phyloP scores from a whole-genome alignment of 2,113 vertebrate species.

The Mobula hypostoma region DNA sequence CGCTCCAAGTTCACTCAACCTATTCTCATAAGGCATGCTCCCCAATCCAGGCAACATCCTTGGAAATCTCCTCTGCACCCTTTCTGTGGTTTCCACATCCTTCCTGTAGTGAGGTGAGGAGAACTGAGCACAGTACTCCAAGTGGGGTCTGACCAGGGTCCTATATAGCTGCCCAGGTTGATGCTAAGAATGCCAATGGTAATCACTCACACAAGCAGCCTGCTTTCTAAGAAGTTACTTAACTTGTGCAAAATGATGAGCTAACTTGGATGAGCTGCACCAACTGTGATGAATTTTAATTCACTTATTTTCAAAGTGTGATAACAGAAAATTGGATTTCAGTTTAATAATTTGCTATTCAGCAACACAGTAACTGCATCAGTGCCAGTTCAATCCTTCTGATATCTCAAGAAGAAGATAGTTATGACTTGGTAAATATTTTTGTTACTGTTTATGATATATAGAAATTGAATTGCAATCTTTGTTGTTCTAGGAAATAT shows the following conservation, averaged over 20 bases:
- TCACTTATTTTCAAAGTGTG: background rate
- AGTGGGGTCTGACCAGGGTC: too few species aligned
- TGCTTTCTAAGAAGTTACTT: background rate
- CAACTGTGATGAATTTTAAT: conserved; percentile 2
- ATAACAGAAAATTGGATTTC: background rate
- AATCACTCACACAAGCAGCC: background rate
- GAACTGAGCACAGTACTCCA: too few species aligned
- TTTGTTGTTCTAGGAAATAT: too few species aligned
- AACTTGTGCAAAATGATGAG: background rate
- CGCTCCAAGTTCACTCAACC: too few species aligned
- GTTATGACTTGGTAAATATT: background rate
- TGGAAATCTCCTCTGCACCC: too few species aligned
- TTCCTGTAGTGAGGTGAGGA: too few species aligned
- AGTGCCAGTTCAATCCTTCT: background rate
- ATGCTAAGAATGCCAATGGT: background rate
- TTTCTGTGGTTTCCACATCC: too few species aligned
- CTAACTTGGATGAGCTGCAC: background rate
- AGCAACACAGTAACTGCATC: background rate
- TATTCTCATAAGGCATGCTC: too few species aligned
- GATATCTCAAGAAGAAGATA: background rate
- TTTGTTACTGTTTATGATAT: background rate
- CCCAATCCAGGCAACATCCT: too few species aligned
- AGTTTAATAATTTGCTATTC: background rate
- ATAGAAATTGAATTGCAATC: background rate
- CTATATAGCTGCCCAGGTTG: background rate